These are phyloP conservation scores for Myxocyprinus asiaticus DNA, from an alignment of 2,113 vertebrate genomes.

Conservation along the genomic window DNA sequence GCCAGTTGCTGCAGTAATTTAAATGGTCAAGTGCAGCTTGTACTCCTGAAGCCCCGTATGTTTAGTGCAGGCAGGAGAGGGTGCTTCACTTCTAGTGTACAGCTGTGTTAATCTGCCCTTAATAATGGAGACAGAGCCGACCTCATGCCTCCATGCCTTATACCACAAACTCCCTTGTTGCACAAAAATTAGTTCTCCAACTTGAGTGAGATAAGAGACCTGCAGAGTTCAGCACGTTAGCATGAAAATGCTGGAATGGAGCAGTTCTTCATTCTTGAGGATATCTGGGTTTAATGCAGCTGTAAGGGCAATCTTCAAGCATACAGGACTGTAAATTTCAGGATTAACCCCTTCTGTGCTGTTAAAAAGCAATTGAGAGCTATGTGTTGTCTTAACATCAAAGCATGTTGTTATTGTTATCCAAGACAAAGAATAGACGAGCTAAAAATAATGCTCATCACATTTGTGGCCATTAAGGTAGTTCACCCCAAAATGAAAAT, in stretches of 20 bases:
- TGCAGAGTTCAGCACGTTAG: conserved; percentile 61
- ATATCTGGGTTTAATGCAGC: conserved; percentile 44
- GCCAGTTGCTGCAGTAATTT: conserved; percentile 92
- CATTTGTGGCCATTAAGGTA: conserved; percentile 12
- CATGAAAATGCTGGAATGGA: conserved; percentile 55
- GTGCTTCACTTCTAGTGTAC: conserved; percentile 88
- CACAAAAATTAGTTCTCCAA: conserved; percentile 68
- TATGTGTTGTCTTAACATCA: conserved; percentile 70
- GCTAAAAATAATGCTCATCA: conserved; percentile 74
- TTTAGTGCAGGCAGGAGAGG: conserved; percentile 83
- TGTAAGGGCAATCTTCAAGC: neutral
- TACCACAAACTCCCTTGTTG: conserved; percentile 69
- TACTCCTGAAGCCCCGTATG: conserved; percentile 90
- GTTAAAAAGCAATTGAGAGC: conserved; percentile 49
- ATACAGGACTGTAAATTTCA: conserved; percentile 52
- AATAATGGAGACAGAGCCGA: conserved; percentile 86
- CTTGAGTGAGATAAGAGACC: conserved; percentile 64
- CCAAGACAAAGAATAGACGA: conserved; percentile 66
- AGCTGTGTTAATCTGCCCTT: conserved; percentile 98
- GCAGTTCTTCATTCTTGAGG: conserved; percentile 61
- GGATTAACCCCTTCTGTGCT: conserved; percentile 60
- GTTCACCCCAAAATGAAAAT: no score
- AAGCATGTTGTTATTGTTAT: conserved; percentile 55
- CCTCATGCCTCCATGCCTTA: conserved; percentile 78
- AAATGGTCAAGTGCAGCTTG: conserved; percentile 97